A percentile compares a stretch with the other conserved stretches of the same genome.
phyloP scores from a whole-genome alignment of 2,113 vertebrate genomes.

The Clarias macrocephalus region DNA sequence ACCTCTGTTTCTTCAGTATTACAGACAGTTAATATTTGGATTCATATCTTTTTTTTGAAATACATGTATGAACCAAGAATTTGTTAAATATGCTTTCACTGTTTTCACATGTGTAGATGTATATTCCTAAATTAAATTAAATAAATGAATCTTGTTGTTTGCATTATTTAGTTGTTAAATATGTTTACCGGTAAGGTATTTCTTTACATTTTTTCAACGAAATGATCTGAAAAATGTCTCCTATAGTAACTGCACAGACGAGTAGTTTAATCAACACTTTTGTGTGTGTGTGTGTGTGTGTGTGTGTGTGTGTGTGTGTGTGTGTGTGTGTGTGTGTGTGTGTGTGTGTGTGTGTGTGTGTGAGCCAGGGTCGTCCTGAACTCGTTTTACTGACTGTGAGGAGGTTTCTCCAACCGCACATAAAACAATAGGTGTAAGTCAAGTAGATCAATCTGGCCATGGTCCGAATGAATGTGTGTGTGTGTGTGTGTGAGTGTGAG shows the following conservation, averaged over 20 bases:
- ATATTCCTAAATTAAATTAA: slow-evolving; percentile 92
- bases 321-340: no score
- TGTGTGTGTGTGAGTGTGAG: not conserved
- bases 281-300: not conserved
- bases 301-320: not conserved
- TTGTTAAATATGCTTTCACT: slow-evolving; percentile 84
- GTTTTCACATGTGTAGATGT: slow-evolving; percentile 76
- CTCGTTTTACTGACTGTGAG: not conserved
- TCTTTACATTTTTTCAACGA: not conserved
- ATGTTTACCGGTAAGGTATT: not conserved
- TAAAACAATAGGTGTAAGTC: not conserved
- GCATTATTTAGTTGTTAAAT: slow-evolving; percentile 61
- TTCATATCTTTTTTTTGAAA: slow-evolving; percentile 80
- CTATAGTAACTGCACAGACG: not conserved
- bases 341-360: no score
- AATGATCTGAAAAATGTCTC: not conserved
- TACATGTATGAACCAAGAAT: slow-evolving; percentile 85
- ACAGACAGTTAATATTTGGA: slow-evolving; percentile 71
- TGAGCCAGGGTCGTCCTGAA: not conserved
- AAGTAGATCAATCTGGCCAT: not conserved
- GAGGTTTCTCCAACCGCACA: not conserved
- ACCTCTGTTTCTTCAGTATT: slow-evolving; percentile 73
- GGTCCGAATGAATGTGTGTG: not conserved
- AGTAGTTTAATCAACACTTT: not conserved
- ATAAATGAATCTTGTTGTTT: slow-evolving; percentile 77